Conservation (phyloP, 2,797 vertebrate genomes). For the Scarus forsteni region DNA sequence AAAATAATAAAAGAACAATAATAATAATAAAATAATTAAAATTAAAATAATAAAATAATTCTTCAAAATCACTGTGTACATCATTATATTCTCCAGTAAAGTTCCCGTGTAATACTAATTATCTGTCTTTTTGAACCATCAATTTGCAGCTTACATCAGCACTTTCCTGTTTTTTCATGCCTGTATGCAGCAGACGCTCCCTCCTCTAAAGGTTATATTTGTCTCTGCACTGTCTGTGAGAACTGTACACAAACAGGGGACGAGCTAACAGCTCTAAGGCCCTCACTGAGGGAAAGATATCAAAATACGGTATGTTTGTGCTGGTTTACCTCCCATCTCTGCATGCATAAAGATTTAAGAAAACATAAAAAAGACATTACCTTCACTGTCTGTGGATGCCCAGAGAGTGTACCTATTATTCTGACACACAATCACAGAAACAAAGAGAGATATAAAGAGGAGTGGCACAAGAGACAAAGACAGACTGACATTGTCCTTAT, state of each 20-base stretch:
- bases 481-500: background rate
- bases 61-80: no score
- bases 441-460: background rate
- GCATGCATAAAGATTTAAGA: background rate
- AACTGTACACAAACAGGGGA: constrained; percentile 11
- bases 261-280: constrained; percentile 18
- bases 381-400: background rate
- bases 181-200: background rate
- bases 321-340: constrained; percentile 28
- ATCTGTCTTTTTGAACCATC: background rate
- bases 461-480: background rate
- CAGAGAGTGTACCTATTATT: background rate
- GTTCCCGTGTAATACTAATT: no score
- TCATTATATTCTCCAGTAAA: no score
- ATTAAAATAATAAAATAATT: no score
- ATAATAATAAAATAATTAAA: no score
- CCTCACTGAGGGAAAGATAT: background rate
- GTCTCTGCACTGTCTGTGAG: constrained; percentile 21
- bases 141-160: constrained; percentile 5
- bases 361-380: background rate
- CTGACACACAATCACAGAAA: constrained; percentile 1
- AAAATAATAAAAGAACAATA: no score
- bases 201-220: constrained; percentile 32
- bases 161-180: background rate
- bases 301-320: constrained; percentile 12